These are phyloP conservation scores for Iphiclides podalirius DNA, from an alignment of 2,888 invertebrate genomes.

Conservation along the genomic window DNA sequence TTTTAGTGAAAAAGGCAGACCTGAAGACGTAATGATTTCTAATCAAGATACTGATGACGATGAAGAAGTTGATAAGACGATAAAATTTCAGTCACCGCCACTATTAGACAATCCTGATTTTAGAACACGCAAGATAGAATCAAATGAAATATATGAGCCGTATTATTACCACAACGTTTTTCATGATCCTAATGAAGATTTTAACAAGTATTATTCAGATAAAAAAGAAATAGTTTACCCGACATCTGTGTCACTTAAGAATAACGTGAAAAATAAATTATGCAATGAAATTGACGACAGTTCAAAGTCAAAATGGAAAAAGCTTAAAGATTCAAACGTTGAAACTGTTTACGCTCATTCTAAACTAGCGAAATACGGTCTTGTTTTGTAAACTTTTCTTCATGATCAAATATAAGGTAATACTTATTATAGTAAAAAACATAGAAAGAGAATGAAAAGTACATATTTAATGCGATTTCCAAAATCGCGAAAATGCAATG, in stretches of 20 bases:
- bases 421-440: no score
- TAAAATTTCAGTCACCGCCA: slow-evolving; percentile 45
- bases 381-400: not conserved
- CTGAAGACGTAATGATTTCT: slow-evolving; percentile 12
- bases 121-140: slow-evolving; percentile 46
- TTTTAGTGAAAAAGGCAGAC: slow-evolving; percentile 21
- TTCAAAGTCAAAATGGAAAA: slow-evolving; percentile 20
- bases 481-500: no score
- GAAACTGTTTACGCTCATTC: slow-evolving; percentile 61
- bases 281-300: slow-evolving; percentile 22
- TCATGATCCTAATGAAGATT: slow-evolving; percentile 23
- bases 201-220: slow-evolving; percentile 20
- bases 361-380: slow-evolving; percentile 56
- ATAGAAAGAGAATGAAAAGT: no score
- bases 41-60: slow-evolving; percentile 20
- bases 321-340: slow-evolving; percentile 26
- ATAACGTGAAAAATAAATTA: slow-evolving; percentile 19
- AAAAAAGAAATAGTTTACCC: slow-evolving; percentile 18
- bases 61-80: slow-evolving; percentile 24
- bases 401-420: no score
- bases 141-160: slow-evolving; percentile 24
- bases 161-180: slow-evolving; percentile 27
- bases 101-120: slow-evolving; percentile 53
- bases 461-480: no score
- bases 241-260: slow-evolving; percentile 21